A percentile compares a stretch with the other conserved stretches of the same genome.
Evolutionary conservation across 2,113 vertebrate genomes (phyloP).

Genomic region (Amia ocellicauda): DNA sequence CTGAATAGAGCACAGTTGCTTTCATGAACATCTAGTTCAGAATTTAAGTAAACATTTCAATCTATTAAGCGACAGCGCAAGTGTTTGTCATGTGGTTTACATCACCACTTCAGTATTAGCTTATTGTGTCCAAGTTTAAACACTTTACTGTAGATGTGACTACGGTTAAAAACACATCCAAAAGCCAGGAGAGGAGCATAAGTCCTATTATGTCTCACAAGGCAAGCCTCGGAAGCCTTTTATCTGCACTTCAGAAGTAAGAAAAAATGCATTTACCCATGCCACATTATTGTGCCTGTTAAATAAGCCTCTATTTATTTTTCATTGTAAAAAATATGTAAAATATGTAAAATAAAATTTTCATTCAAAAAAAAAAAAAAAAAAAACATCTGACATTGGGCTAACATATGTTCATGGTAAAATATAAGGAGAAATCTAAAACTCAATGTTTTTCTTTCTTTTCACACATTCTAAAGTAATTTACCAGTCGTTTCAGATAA

Average conservation of each 20-base stretch:
- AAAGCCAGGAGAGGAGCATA: not conserved
- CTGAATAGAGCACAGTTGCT: slow-evolving; percentile 27
- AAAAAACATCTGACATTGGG: not conserved
- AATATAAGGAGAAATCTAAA: too few species aligned
- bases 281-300: not conserved
- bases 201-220: not conserved
- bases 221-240: not conserved
- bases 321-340: not conserved
- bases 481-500: not conserved
- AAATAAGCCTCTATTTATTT: not conserved
- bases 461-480: slow-evolving; percentile 8
- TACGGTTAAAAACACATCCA: not conserved
- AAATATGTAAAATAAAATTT: not conserved
- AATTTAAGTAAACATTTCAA: slow-evolving; percentile 43
- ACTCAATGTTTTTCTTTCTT: too few species aligned
- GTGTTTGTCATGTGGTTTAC: slow-evolving; percentile 10
- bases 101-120: not conserved
- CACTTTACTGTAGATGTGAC: not conserved
- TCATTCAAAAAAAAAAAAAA: not conserved
- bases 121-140: slow-evolving; percentile 1
- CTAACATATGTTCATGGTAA: not conserved
- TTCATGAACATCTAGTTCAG: slow-evolving; percentile 37
- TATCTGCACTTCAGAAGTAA: not conserved
- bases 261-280: not conserved
- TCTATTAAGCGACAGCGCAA: slow-evolving; percentile 28